A percentile compares a stretch with the other conserved stretches of the same genome.
These are phyloP conservation scores for Papilio dardanus DNA, from an alignment of 1,140 invertebrate genomes.

Conservation along the genomic window DNA sequence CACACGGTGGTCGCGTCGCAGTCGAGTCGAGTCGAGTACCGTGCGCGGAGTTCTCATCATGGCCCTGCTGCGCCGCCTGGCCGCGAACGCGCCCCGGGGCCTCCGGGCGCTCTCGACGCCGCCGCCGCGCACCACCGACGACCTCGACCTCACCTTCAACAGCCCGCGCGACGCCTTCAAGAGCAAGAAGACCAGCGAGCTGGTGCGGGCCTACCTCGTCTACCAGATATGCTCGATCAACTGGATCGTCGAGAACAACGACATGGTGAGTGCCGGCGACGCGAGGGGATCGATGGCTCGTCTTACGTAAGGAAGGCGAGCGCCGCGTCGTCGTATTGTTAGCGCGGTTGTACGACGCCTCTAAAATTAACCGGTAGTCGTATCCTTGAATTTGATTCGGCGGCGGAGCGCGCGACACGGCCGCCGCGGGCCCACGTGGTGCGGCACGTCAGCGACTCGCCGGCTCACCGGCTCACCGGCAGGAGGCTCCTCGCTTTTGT, in stretches of 20 bases:
- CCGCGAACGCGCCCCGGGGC: constrained; percentile 63
- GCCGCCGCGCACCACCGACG: constrained; percentile 83
- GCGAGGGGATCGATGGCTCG: constrained; percentile 62
- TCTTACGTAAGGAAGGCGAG: constrained; percentile 55
- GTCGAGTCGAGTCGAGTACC: constrained; percentile 56
- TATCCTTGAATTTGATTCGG: constrained; percentile 61
- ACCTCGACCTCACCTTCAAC: constrained; percentile 94
- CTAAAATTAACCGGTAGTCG: constrained; percentile 58
- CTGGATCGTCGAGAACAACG: constrained; percentile 96
- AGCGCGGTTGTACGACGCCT: constrained; percentile 47
- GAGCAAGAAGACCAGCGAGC: constrained; percentile 97
- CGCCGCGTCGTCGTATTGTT: constrained; percentile 51
- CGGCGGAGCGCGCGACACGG: constrained; percentile 36
- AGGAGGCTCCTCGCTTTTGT: background rate
- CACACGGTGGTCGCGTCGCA: constrained; percentile 61
- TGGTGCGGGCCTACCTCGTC: constrained; percentile 95
- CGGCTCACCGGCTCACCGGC: no score
- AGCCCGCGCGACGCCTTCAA: constrained; percentile 92
- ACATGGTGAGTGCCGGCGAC: constrained; percentile 94
- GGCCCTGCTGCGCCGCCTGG: constrained; percentile 75
- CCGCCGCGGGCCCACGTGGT: constrained; percentile 37
- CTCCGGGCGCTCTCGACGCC: constrained; percentile 65
- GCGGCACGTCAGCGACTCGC: constrained; percentile 7
- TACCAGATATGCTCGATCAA: constrained; percentile 96
- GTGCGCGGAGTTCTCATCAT: constrained; percentile 65